Evolutionary conservation across 1,140 invertebrate genomes (phyloP), one percentile per base, ranked within the genome.

Genomic region (Meloidogyne floridensis): DNA sequence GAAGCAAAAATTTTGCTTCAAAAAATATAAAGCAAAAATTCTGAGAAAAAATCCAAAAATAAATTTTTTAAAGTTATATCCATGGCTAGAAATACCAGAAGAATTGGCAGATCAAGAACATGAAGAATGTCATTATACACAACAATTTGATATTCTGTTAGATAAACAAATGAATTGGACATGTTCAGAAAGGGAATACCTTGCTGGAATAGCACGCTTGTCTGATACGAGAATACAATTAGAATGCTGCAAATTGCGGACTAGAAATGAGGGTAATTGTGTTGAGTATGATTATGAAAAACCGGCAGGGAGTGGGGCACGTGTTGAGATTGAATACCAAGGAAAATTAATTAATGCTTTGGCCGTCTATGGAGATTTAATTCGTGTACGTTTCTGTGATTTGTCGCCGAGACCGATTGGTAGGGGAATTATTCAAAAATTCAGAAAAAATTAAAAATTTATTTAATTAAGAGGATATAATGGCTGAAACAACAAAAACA

Each of bases 201-300:
- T 89, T 73, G 87, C 88, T 42, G 87, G 88, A 7, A 86, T 89
- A 77, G 85, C 84, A 13, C 71, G 88, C 32, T 70, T 89, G 15
- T 84, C 85, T 56, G 88, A 87, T 47, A 89, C 88, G 13, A 89
- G 87, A 82, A 84, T 90, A 65, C 89, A 89, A 90, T 73, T 89
- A 53, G 80, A 86, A 75, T 89, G 88, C 70, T 89, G 88, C 54
- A 81, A 82, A 13, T 65, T 89, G 75, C 73, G 88, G 56, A 85
- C 89, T 32, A 79, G 88, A 59, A 83, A 84, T 54, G 88, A 90
- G 75, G 78, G 79, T 13, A 85, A 83, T 65, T 89, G 88, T 81
- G 81, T 82, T 20, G 83, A 87, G 43, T 75, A 75, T 42, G 47
- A 76, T 18, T 89, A 87, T 83, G 84, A 79, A 54, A 89, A 89